Evolutionary conservation across 2,113 vertebrate species (phyloP).

Genomic region (Amphiprion ocellaris): DNA sequence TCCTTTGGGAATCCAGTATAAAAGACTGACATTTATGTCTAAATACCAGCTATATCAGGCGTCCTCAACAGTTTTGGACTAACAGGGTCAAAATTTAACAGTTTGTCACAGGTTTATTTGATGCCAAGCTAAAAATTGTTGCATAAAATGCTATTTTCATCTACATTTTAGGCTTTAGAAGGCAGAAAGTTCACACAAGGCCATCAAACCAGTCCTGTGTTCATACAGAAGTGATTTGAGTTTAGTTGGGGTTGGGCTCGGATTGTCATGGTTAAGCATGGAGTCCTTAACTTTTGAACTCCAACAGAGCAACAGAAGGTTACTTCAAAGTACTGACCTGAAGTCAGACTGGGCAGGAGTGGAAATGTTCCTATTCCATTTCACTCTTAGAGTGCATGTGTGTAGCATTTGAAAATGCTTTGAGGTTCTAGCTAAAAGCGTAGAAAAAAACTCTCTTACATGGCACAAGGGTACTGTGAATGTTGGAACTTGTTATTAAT

Average conservation of each 20-base stretch:
- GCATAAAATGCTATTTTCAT: constrained; percentile 15
- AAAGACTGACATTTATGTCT: constrained; percentile 12
- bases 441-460: constrained; percentile 24
- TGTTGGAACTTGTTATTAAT: constrained; percentile 59
- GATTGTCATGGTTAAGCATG: constrained; percentile 36
- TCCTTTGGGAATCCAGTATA: background rate
- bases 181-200: constrained; percentile 1
- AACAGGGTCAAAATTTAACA: background rate
- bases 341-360: constrained; percentile 23
- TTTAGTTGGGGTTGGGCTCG: constrained; percentile 17
- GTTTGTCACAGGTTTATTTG: background rate
- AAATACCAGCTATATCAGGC: constrained; percentile 8
- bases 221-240: constrained; percentile 32
- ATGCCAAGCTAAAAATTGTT: background rate
- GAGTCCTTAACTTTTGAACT: constrained; percentile 42
- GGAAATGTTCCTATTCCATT: constrained; percentile 46
- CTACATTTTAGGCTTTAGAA: constrained; percentile 19
- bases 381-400: constrained; percentile 16
- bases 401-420: constrained; percentile 44
- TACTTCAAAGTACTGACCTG: constrained; percentile 50
- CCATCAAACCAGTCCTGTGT: constrained; percentile 14
- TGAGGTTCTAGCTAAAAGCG: constrained; percentile 59
- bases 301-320: constrained; percentile 18
- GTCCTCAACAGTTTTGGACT: background rate
- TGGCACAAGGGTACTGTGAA: constrained; percentile 42